Evolutionary conservation across 1,140 invertebrate species (phyloP).

Genomic region (Nilaparvata lugens): DNA sequence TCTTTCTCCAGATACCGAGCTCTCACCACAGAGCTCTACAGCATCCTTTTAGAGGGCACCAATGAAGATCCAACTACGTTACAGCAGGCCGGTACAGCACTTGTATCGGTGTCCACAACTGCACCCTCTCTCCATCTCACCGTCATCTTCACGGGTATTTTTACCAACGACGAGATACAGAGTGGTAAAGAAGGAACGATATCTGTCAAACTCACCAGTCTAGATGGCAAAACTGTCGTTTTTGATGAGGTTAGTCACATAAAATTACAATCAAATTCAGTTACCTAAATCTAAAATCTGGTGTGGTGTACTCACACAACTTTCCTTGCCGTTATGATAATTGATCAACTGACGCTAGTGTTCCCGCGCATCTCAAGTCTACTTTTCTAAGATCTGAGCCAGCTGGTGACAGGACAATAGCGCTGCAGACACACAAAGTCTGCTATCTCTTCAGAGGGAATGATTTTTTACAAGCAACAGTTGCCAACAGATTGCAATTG

Average conservation of each 20-base stretch:
- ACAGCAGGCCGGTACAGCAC: conserved; percentile 71
- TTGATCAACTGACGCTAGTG: too few relatives aligned
- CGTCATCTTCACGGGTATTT: conserved; percentile 72
- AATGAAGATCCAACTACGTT: conserved; percentile 31
- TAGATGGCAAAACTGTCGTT: conserved; percentile 58
- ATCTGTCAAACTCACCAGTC: conserved; percentile 55
- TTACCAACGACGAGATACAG: conserved; percentile 45
- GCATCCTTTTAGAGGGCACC: conserved; percentile 48
- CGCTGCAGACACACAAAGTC: too few relatives aligned
- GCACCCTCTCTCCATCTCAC: conserved; percentile 72
- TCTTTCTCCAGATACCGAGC: conserved; percentile 39
- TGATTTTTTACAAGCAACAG: too few relatives aligned
- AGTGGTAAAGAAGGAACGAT: conserved; percentile 46
- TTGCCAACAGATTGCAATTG: too few relatives aligned
- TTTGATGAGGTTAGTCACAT: conserved; percentile 57
- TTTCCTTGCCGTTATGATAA: too few relatives aligned
- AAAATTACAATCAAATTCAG: too few relatives aligned
- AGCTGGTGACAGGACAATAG: too few relatives aligned
- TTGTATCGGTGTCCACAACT: conserved; percentile 66
- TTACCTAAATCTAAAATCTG: too few relatives aligned
- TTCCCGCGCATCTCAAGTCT: too few relatives aligned
- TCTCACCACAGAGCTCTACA: conserved; percentile 69
- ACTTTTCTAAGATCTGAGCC: too few relatives aligned
- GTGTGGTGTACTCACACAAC: too few relatives aligned
- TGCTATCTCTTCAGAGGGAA: too few relatives aligned